Base-by-base conservation (phyloP, 2,888 invertebrate genomes). In the Opisthograptis luteolata region DNA sequence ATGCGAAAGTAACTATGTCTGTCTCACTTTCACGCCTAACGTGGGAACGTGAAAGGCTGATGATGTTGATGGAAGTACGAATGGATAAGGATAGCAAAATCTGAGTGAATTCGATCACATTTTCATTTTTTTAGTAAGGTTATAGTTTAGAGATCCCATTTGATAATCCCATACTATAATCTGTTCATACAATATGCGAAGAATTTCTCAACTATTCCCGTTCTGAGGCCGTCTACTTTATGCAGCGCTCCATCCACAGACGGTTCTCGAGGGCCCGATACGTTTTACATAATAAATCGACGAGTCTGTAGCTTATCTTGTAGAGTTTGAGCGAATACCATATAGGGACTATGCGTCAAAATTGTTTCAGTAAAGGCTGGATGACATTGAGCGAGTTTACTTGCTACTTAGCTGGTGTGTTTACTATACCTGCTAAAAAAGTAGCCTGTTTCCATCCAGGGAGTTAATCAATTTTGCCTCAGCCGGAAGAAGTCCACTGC, bases 201-300 rank as follows among this genome's bases (percentile, higher is more conserved):
- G 41, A 32, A 3, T 13, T 6, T 1, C 15, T 9, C 8, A 24
- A 9, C n/a, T 7, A 15, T 17, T 25, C 24, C 13, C 14, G 20
- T 44, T 49, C 43, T 9, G n/a, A 64, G 48, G 60, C 70, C 59
- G 67, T 67, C 68, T 58, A 44, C 65, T 59, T 72, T 70, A 73
- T 67, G 65, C 67, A 70, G 65, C 64, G 62, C 67, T 66, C 65
- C 42, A 63, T 58, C 54, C 53, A 35, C 55, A 60, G 27, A 28
- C 52, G 36, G 54, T 19, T 53, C 65, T 48, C 63, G n/a, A 49
- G 63, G 52, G 65, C 10, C 50, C 59, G 24, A 65, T 65, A 59
- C 60, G 58, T 65, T 65, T 63, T 64, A 57, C 60, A 63, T 63
- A 62, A 65, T 63, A 63, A 60, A 63, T 65, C 58, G 61, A 60